These are phyloP conservation scores for Rhabdomys dilectus DNA, from an alignment of 2,113 vertebrate genomes.

Conservation along the genomic window DNA sequence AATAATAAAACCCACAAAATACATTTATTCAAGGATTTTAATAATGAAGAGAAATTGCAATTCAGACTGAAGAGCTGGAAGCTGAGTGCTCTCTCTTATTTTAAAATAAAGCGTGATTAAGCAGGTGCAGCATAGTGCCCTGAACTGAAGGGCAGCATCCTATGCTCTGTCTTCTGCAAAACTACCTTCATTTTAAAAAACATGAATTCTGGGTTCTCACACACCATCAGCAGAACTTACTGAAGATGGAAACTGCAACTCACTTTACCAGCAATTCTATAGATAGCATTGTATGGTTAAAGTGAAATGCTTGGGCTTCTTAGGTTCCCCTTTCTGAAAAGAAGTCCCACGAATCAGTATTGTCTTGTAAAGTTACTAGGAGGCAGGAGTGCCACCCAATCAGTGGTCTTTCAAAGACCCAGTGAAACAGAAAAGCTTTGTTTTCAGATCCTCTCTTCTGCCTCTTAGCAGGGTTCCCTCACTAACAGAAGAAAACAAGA, in stretches of 20 bases:
- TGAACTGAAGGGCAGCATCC: background rate
- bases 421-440: background rate
- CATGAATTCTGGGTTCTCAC: background rate
- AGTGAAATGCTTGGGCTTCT: background rate
- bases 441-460: background rate
- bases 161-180: background rate
- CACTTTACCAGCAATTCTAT: constrained; percentile 22
- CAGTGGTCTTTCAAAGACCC: background rate
- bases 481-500: background rate
- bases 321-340: background rate
- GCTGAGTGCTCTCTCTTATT: constrained; percentile 18
- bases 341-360: background rate
- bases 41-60: constrained; percentile 75
- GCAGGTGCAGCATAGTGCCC: constrained; percentile 29
- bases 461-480: background rate
- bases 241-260: constrained; percentile 24
- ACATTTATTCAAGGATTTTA: constrained; percentile 72
- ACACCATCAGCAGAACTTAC: background rate
- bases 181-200: background rate
- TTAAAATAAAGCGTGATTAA: constrained; percentile 69
- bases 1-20: constrained; percentile 77
- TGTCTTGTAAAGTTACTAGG: background rate
- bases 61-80: constrained; percentile 58
- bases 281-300: background rate
- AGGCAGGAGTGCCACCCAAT: background rate